phyloP scores from a whole-genome alignment of 2,113 vertebrate genomes.

The Anser brachyrhynchus region DNA sequence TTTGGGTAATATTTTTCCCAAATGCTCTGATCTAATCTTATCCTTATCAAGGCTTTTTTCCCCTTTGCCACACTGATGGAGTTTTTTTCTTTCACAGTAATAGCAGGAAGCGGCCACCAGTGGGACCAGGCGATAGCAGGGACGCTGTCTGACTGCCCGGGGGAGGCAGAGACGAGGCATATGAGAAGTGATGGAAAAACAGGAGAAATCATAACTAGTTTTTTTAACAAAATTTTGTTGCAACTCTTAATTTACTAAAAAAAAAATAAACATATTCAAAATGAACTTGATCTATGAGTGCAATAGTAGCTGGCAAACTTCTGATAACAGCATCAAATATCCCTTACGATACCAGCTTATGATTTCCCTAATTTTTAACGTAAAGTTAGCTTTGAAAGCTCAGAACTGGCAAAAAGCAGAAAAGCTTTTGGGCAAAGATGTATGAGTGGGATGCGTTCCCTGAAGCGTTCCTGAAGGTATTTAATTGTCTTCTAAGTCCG shows the following conservation, averaged over 20 bases:
- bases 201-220: background rate
- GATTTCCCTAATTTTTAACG: background rate
- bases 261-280: fast-evolving
- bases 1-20: background rate
- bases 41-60: background rate
- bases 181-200: background rate
- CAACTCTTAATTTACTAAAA: background rate
- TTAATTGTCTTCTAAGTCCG: background rate
- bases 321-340: background rate
- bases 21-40: background rate
- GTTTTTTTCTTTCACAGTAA: background rate
- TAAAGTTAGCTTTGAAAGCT: background rate
- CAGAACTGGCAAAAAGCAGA: background rate
- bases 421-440: background rate
- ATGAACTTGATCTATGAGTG: background rate
- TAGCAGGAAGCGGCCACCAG: background rate
- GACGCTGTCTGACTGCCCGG: background rate
- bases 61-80: background rate
- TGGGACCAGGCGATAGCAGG: background rate
- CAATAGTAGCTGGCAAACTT: background rate
- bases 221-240: background rate
- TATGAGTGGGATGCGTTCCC: fast-evolving
- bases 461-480: background rate
- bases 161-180: background rate
- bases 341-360: fast-evolving